phyloP scores from a whole-genome alignment of 2,113 vertebrate species.

The Anseranas semipalmata region DNA sequence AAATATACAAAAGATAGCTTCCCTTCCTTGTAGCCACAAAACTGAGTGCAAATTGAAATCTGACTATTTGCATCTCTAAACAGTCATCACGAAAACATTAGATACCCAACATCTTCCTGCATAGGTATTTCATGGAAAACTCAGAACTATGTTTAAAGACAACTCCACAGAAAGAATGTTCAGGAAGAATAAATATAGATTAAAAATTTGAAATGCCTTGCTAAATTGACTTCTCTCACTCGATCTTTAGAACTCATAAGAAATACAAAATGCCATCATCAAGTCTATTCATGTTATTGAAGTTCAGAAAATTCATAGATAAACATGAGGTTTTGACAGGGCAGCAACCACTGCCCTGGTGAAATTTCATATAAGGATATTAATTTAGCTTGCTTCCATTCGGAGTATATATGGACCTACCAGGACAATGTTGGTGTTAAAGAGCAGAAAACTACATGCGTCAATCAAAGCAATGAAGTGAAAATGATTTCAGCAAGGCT shows the following conservation, averaged over 20 bases:
- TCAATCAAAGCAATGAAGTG: background rate
- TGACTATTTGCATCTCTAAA: background rate
- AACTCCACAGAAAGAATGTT: background rate
- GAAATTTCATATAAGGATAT: background rate
- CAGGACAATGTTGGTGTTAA: background rate
- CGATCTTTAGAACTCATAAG: background rate
- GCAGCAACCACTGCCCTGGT: background rate
- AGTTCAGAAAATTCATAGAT: background rate
- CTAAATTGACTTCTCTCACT: slow-evolving; percentile 25
- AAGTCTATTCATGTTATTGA: background rate
- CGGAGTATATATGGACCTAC: background rate
- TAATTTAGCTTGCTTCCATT: background rate
- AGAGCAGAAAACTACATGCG: background rate
- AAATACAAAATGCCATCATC: slow-evolving; percentile 7
- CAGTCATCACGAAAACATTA: background rate
- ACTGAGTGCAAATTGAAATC: background rate
- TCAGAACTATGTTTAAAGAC: background rate
- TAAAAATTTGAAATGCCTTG: background rate
- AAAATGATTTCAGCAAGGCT: background rate
- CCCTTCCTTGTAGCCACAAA: background rate
- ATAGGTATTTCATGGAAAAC: background rate
- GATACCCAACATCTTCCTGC: background rate
- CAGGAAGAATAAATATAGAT: slow-evolving; percentile 17
- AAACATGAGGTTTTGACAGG: background rate
- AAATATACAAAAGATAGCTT: background rate